These are phyloP conservation scores for Selene dorsalis DNA, from an alignment of 2,797 vertebrate species.

Conservation along the genomic window DNA sequence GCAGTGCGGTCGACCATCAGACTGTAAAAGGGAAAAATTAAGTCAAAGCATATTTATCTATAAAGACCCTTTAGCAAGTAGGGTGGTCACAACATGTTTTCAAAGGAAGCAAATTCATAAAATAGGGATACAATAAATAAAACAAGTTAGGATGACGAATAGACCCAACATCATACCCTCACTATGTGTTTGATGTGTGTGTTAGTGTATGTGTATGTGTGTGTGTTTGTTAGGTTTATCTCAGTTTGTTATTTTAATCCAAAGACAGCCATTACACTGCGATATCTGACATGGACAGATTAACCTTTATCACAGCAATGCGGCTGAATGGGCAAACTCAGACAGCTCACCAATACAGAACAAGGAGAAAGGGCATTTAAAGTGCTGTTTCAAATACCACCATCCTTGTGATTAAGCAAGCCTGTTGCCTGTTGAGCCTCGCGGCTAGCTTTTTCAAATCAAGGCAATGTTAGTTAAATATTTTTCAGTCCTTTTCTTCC, in stretches of 20 bases:
- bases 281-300: constrained; percentile 77
- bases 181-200: constrained; percentile 1
- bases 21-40: constrained; percentile 48
- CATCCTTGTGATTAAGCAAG: constrained; percentile 68
- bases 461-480: constrained; percentile 74
- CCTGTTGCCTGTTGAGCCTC: constrained; percentile 62
- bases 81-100: constrained; percentile 26
- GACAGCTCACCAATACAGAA: constrained; percentile 79
- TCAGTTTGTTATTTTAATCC: constrained; percentile 76
- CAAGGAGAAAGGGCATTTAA: constrained; percentile 77
- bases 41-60: constrained; percentile 48
- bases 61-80: constrained; percentile 33
- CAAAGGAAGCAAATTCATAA: constrained; percentile 28
- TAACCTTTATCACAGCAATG: constrained; percentile 78
- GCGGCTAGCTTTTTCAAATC: constrained; percentile 76
- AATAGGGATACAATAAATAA: constrained; percentile 14
- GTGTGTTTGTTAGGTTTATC: constrained; percentile 39
- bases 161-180: not conserved
- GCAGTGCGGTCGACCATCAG: constrained; percentile 44
- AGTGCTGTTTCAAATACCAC: constrained; percentile 75
- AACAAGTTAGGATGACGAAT: constrained; percentile 9
- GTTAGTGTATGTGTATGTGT: constrained; percentile 14
- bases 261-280: constrained; percentile 70
- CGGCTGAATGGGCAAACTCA: constrained; percentile 65
- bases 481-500: constrained; percentile 69